phyloP scores from a whole-genome alignment of 2,113 vertebrate species.

The Ictidomys tridecemlineatus region DNA sequence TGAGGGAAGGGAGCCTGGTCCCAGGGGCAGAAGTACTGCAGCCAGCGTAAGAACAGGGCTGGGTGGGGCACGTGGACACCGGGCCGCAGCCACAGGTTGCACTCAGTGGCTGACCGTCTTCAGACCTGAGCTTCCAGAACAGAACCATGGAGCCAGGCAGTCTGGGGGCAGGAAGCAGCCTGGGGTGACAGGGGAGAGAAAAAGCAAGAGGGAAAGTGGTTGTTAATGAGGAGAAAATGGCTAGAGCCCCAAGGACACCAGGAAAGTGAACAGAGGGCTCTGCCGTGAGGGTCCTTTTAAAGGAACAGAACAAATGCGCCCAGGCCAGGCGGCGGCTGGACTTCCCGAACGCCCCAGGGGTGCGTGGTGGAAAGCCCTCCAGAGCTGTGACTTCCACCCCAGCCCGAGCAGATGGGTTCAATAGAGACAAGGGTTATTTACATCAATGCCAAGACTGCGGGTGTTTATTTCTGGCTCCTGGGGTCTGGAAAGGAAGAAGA shows the following conservation, averaged over 20 bases:
- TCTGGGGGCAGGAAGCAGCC: not conserved
- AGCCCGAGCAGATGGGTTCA: constrained; percentile 78
- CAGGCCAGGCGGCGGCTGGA: not conserved
- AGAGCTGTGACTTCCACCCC: constrained; percentile 67
- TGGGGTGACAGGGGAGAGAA: not conserved
- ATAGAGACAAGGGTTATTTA: constrained; percentile 78
- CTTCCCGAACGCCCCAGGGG: not conserved
- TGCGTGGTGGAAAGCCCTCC: constrained; percentile 52
- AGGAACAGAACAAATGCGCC: not conserved
- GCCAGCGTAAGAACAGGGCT: fast-evolving
- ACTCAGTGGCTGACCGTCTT: not conserved
- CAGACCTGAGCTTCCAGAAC: not conserved
- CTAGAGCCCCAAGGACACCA: not conserved
- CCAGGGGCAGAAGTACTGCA: not conserved
- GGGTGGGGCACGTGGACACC: too few species aligned
- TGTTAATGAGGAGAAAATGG: not conserved
- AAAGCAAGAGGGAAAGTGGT: not conserved
- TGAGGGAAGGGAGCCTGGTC: not conserved
- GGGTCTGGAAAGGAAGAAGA: constrained; percentile 73
- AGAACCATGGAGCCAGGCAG: not conserved
- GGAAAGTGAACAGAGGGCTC: not conserved
- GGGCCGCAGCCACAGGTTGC: not conserved
- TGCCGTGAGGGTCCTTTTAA: not conserved
- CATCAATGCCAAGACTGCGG: constrained; percentile 58
- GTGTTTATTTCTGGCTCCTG: constrained; percentile 79